Evolutionary conservation across 1,140 invertebrate species (phyloP).

Genomic region (Lycorma delicatula): DNA sequence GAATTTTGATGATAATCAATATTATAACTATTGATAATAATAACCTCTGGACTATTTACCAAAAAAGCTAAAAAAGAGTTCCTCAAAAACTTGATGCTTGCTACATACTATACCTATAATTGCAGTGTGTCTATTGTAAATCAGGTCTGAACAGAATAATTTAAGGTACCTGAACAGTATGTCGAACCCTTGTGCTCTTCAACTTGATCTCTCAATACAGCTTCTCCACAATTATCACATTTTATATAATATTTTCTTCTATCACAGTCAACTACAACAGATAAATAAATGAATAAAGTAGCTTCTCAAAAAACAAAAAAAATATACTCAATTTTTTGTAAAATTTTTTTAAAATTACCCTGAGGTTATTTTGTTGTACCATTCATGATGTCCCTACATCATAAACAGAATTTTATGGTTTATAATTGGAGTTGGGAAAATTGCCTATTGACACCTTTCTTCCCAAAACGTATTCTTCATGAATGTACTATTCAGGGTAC

Average conservation of each 20-base stretch:
- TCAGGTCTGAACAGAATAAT: not conserved
- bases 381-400: not conserved
- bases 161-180: slow-evolving; percentile 1
- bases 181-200: slow-evolving; percentile 42
- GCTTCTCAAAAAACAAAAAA: slow-evolving; percentile 11
- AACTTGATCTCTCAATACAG: slow-evolving; percentile 49
- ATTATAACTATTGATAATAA: no score
- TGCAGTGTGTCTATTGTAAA: not conserved
- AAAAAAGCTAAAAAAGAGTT: no score
- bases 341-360: not conserved
- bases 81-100: no score
- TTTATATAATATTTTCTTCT: slow-evolving; percentile 52
- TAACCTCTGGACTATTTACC: no score
- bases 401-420: not conserved
- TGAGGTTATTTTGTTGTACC: slow-evolving; percentile 13
- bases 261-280: slow-evolving; percentile 53
- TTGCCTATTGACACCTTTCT: no score
- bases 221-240: slow-evolving; percentile 57
- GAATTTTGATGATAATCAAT: no score
- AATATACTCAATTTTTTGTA: not conserved
- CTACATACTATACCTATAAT: no score
- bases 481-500: no score
- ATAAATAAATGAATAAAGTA: slow-evolving; percentile 8
- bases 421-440: not conserved
- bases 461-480: no score